phyloP scores from a whole-genome alignment of 2,113 vertebrate species.

The Brienomyrus brachyistius region DNA sequence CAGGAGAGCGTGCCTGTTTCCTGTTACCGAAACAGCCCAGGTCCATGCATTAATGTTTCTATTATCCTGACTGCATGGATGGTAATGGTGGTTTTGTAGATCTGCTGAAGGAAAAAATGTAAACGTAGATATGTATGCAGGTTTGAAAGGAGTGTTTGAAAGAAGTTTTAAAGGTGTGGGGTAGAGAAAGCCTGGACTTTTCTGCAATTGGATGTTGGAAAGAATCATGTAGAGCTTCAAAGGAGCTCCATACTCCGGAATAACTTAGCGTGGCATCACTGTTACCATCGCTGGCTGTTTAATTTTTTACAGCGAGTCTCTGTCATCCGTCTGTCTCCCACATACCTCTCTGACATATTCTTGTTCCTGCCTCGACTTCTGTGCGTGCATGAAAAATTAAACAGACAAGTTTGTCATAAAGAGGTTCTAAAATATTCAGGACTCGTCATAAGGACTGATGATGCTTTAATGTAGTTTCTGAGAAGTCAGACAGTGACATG shows the following conservation, averaged over 20 bases:
- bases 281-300: slow-evolving; percentile 10
- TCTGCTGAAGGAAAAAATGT: neutral
- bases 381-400: slow-evolving; percentile 39
- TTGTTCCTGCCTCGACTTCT: slow-evolving; percentile 16
- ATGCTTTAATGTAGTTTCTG: slow-evolving; percentile 3
- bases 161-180: neutral
- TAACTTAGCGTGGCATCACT: neutral
- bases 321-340: slow-evolving; percentile 22
- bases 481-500: neutral
- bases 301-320: slow-evolving; percentile 33
- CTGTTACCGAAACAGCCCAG: neutral
- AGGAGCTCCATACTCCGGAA: neutral
- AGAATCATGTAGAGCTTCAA: neutral
- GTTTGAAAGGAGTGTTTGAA: neutral
- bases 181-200: neutral
- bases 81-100: neutral
- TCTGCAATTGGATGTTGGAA: neutral
- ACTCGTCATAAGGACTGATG: neutral
- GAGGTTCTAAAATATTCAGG: slow-evolving; percentile 3
- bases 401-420: slow-evolving; percentile 29
- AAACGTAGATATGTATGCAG: neutral
- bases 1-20: neutral
- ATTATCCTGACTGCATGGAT: neutral
- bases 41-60: neutral
- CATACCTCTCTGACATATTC: slow-evolving; percentile 29